Evolutionary conservation across 2,113 vertebrate genomes (phyloP).

Genomic region (Lampris incognitus): DNA sequence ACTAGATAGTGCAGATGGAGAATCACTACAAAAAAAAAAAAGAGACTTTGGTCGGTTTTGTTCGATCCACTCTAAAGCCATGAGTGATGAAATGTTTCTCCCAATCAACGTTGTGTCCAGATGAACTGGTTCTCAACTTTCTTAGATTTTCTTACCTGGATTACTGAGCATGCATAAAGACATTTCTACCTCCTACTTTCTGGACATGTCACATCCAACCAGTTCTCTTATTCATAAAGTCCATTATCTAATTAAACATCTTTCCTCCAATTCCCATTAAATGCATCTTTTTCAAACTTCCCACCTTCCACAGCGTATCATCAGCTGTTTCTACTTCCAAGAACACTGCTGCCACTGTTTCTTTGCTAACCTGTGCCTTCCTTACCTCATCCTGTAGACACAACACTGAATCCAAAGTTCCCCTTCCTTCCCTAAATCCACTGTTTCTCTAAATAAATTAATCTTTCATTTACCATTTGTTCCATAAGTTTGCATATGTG

Average conservation of each 20-base stretch:
- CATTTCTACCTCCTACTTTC: background rate
- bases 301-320: slow-evolving; percentile 3
- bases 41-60: no score
- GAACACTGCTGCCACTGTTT: no score
- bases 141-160: no score
- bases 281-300: background rate
- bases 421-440: background rate
- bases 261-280: background rate
- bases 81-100: no score
- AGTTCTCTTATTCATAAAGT: background rate
- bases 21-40: no score
- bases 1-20: no score
- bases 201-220: background rate
- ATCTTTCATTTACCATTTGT: background rate
- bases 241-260: background rate
- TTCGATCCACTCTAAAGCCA: background rate
- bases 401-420: background rate
- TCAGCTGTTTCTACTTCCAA: background rate
- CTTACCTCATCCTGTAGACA: background rate
- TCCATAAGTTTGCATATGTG: background rate
- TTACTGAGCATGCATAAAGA: no score
- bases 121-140: no score
- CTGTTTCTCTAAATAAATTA: background rate
- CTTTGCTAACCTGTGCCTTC: no score
- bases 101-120: no score